Base-by-base conservation (phyloP, 2,888 invertebrate species). In the Aromia moschata region DNA sequence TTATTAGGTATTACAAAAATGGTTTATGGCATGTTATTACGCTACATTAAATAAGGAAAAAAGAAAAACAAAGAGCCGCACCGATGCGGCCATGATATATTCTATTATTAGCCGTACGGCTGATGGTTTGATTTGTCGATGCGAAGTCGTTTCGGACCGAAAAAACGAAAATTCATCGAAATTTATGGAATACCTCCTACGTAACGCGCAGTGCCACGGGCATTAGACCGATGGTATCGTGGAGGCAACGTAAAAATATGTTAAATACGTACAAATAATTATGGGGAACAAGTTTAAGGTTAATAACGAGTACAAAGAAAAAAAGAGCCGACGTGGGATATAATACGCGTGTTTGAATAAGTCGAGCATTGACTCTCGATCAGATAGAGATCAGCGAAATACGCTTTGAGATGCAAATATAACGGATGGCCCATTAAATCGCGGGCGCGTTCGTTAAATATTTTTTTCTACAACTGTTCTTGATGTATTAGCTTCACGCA, bases 221-320 rank as follows among this genome's bases (percentile, higher is more conserved):
- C 40, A 40, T 16, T 40, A 40, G 40, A n/a, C 17, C 40, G 40
- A 40, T 40, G 17, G 17, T 16, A 40, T 40, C 40, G 17, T 17
- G 17, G 17, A 17, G n/a, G 7, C 40, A 17, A 40, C 40, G 17
- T 40, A 40, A 40, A 18, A 40, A 40, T 40, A 40, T 40, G 40
- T 40, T 40, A 40, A 40, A 18, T 18, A 40, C 16, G 17, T 40
- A 40, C 40, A 18, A 40, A 40, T 40, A 40, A 40, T 40, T 40
- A 40, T 40, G 17, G 15, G 17, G n/a, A 40, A 40, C 40, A 40
- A 40, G 40, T 40, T 40, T 40, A 40, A 40, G 40, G 17, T 40
- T 40, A 40, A 40, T 40, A 40, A n/a, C 18, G n/a, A 40, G 3
- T 17, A n/a, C 15, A 40, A 40, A n/a, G 10, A 40, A 17, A 40